These are phyloP conservation scores for Eulemur mongoz DNA, from an alignment of 2,797 vertebrate genomes.

Conservation along the genomic window DNA sequence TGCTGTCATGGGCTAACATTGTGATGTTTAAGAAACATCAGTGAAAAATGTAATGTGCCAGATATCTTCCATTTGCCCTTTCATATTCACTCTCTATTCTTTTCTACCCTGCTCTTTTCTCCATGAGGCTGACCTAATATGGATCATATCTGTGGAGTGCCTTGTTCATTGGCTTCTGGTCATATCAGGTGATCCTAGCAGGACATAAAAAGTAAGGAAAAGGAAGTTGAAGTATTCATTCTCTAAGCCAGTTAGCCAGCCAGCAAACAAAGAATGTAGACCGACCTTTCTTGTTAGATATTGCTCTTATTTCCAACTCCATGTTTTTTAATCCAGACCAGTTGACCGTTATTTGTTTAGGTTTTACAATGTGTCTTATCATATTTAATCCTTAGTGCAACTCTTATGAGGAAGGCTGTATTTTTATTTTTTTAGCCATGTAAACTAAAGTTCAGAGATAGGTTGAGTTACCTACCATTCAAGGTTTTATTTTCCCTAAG, in stretches of 20 bases:
- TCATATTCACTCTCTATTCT: background rate
- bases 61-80: background rate
- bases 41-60: background rate
- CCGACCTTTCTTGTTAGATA: background rate
- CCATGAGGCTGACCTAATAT: background rate
- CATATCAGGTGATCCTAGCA: background rate
- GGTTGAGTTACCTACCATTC: background rate
- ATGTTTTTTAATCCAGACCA: background rate
- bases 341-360: background rate
- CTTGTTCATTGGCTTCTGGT: background rate
- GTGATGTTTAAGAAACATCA: background rate
- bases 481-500: background rate
- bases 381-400: background rate
- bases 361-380: background rate
- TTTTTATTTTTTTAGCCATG: constrained; percentile 30
- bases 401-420: background rate
- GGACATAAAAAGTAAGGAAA: background rate
- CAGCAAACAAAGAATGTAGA: background rate
- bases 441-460: constrained; percentile 35
- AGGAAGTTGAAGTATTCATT: background rate
- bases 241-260: background rate
- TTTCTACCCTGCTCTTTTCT: background rate
- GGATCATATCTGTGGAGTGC: background rate
- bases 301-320: background rate
- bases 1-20: background rate